These are phyloP conservation scores for Oplegnathus fasciatus DNA, from an alignment of 2,113 vertebrate genomes.

Conservation along the genomic window DNA sequence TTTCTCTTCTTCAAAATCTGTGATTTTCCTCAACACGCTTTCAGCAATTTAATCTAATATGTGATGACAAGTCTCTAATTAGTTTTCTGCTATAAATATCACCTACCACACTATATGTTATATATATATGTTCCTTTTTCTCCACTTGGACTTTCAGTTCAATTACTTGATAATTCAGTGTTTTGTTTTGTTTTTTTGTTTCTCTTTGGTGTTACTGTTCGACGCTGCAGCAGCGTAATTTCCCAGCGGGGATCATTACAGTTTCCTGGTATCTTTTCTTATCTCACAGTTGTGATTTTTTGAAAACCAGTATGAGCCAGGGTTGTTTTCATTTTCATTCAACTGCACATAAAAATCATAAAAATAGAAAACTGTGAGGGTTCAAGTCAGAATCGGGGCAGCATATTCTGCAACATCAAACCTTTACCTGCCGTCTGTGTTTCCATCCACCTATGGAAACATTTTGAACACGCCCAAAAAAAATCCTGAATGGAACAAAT, in stretches of 20 bases:
- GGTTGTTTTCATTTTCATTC: conserved; percentile 31
- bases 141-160: neutral
- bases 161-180: neutral
- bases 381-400: neutral
- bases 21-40: neutral
- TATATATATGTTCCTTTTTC: neutral
- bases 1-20: neutral
- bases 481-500: neutral
- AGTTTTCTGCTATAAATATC: conserved; percentile 16
- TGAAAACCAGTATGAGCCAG: neutral
- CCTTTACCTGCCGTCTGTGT: conserved; percentile 15
- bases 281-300: conserved; percentile 15
- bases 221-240: conserved; percentile 2
- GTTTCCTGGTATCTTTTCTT: conserved; percentile 22
- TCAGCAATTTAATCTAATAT: neutral
- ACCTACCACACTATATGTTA: neutral
- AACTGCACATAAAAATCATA: conserved; percentile 28
- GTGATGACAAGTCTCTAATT: neutral
- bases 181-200: neutral
- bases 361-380: neutral
- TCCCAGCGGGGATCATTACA: conserved; percentile 51
- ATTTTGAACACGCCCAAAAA: neutral
- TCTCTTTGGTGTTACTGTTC: neutral
- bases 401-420: neutral
- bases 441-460: conserved; percentile 2